phyloP scores from a whole-genome alignment of 2,888 invertebrate genomes.

The Drosophila neotestacea region DNA sequence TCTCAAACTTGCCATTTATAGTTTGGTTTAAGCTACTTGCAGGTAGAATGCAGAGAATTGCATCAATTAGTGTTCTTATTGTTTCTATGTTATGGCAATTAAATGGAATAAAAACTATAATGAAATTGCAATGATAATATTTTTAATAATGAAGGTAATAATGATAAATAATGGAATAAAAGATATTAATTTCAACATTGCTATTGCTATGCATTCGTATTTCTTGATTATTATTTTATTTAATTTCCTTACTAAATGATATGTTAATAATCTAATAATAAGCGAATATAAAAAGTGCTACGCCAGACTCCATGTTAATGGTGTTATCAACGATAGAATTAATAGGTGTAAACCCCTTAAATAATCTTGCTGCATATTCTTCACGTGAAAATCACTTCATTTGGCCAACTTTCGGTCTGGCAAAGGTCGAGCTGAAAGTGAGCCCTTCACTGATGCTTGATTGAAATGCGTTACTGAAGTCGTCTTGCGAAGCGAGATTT shows the following conservation, averaged over 20 bases:
- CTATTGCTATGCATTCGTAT: not conserved
- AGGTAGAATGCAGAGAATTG: not conserved
- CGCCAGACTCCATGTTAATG: not conserved
- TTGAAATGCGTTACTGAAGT: conserved; percentile 25
- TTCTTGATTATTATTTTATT: not conserved
- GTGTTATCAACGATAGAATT: not conserved
- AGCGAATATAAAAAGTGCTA: not conserved
- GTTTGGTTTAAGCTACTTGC: not conserved
- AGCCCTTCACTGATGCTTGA: not conserved
- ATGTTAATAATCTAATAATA: not conserved
- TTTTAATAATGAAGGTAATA: too few species aligned
- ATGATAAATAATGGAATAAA: not conserved
- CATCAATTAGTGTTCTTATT: conserved; percentile 1
- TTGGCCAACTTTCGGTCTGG: not conserved
- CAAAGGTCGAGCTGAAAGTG: not conserved
- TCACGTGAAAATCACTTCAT: not conserved
- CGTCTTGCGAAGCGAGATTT: conserved; percentile 22
- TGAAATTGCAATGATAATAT: not conserved
- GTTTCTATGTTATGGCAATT: not conserved
- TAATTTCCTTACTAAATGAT: not conserved
- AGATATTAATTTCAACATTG: too few species aligned
- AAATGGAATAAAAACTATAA: not conserved
- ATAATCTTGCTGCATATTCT: too few species aligned
- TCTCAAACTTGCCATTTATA: not conserved
- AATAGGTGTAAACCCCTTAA: not conserved